phyloP scores from a whole-genome alignment of 2,797 vertebrate species.

The Podarcis lilfordi region DNA sequence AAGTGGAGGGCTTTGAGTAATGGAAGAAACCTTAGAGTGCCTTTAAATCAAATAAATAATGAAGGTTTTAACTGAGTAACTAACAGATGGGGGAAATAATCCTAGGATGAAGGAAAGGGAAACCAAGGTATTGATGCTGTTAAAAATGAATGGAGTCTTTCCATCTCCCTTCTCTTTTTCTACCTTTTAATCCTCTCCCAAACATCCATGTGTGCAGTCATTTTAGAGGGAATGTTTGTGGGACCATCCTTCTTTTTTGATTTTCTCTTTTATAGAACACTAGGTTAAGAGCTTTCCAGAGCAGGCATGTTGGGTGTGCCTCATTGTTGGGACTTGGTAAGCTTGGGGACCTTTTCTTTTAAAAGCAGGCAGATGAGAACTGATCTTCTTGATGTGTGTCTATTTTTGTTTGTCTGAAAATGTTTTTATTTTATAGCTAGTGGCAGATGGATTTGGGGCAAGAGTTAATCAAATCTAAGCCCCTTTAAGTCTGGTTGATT shows the following conservation, averaged over 20 bases:
- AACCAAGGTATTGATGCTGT: background rate
- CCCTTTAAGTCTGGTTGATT: background rate
- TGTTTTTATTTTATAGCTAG: background rate
- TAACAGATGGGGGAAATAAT: background rate
- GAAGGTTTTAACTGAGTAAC: background rate
- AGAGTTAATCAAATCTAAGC: background rate
- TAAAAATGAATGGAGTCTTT: background rate
- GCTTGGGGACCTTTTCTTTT: background rate
- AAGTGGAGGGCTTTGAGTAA: background rate
- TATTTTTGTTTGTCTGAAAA: too few relatives aligned
- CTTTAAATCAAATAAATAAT: background rate
- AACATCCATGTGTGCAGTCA: background rate
- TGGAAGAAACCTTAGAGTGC: background rate
- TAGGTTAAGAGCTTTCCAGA: background rate
- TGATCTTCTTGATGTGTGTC: too few relatives aligned
- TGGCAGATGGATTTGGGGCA: background rate
- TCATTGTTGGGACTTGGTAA: background rate
- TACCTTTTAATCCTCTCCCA: background rate
- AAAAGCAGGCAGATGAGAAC: background rate
- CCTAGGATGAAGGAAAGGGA: background rate
- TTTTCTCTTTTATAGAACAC: background rate
- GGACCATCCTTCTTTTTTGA: background rate
- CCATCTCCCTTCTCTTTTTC: background rate
- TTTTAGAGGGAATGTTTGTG: background rate
- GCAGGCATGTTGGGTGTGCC: background rate